phyloP scores from a whole-genome alignment of 1,140 invertebrate species.

The Nasonia vitripennis region DNA sequence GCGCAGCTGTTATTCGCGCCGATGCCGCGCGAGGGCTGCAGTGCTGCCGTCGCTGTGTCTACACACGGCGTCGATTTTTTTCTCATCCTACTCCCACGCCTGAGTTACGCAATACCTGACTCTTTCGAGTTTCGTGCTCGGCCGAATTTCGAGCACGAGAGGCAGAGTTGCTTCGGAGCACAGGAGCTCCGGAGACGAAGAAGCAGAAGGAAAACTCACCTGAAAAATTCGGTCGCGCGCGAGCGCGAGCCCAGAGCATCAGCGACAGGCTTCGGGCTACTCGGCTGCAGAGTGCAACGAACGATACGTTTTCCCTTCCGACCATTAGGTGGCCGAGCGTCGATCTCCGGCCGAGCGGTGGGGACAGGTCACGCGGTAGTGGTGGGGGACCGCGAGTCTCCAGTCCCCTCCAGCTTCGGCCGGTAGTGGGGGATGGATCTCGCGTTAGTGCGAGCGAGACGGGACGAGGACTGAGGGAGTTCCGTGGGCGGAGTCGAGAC shows the following conservation, averaged over 20 bases:
- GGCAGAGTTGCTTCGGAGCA: no score
- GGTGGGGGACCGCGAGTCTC: background rate
- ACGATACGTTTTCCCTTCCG: constrained; percentile 3
- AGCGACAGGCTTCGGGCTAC: background rate
- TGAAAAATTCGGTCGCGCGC: background rate
- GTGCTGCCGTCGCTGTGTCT: background rate
- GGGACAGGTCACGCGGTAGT: background rate
- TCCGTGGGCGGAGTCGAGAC: constrained; percentile 63
- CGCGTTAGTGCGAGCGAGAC: constrained; percentile 24
- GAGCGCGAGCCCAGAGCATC: no score
- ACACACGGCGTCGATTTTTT: background rate
- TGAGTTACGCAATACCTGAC: background rate
- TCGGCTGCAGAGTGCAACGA: constrained; percentile 23
- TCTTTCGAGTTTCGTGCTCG: background rate
- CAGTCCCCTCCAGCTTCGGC: background rate
- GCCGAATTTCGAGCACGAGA: background rate
- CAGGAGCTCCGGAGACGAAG: no score
- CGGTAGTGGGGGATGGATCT: constrained; percentile 18
- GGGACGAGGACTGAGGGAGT: constrained; percentile 16
- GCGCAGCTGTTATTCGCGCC: background rate
- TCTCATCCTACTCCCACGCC: background rate
- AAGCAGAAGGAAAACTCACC: background rate
- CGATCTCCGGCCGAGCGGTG: constrained; percentile 12
- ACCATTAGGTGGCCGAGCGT: background rate
- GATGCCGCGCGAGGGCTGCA: background rate